These are phyloP conservation scores for Tretioscincus oriximinensis DNA, from an alignment of 2,113 vertebrate species.

Conservation along the genomic window DNA sequence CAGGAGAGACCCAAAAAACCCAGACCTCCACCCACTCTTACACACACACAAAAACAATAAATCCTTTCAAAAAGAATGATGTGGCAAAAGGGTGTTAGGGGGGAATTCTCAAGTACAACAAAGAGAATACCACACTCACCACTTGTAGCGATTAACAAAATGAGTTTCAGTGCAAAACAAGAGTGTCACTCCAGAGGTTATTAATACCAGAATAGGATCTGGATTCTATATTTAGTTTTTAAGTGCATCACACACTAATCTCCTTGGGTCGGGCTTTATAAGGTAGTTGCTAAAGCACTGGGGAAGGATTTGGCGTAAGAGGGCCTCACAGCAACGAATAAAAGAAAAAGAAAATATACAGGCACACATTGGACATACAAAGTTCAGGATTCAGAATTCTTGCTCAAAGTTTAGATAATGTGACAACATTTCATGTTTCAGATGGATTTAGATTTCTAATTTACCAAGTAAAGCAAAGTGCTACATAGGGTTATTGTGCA, in stretches of 20 bases:
- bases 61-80: background rate
- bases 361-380: background rate
- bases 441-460: background rate
- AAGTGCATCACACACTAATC: constrained; percentile 52
- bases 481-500: no score
- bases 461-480: background rate
- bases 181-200: constrained; percentile 50
- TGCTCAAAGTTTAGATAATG: background rate
- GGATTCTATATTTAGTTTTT: constrained; percentile 73
- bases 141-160: constrained; percentile 28
- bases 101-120: background rate
- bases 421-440: background rate
- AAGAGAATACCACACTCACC: background rate
- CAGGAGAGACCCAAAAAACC: fast-evolving
- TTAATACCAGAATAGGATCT: constrained; percentile 60
- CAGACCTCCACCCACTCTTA: background rate
- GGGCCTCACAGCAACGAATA: constrained; percentile 26
- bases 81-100: no score
- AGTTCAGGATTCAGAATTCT: background rate
- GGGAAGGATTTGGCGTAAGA: constrained; percentile 1
- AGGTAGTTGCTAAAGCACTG: constrained; percentile 48
- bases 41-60: background rate
- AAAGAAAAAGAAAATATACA: background rate
- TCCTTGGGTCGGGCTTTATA: constrained; percentile 62
- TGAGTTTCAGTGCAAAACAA: constrained; percentile 17